Base-by-base conservation (phyloP, 2,113 vertebrate genomes). In the Cheirogaleus medius region DNA sequence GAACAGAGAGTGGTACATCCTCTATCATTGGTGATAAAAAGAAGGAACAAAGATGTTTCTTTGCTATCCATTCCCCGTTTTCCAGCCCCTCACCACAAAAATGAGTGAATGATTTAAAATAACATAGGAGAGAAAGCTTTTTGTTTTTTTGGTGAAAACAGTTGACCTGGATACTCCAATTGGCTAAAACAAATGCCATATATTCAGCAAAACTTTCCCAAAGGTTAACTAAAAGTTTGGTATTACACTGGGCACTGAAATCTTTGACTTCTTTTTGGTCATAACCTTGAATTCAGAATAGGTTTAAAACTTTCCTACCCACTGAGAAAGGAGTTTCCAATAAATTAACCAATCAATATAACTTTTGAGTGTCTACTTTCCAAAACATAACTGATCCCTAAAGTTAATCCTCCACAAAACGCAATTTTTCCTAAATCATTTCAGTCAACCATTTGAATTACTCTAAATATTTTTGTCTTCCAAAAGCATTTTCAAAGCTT, bases 61-160 rank as follows among this genome's bases (percentile, higher is more conserved):
- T 56, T 84, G 66, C 15, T 49, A 14, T 25, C 8, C 9, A 49
- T 18, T 68, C 68, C 27, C 34, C n/a, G 9, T 49, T 87, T 58
- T 37, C 44, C 27, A 23, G 4, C 9, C 39, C 32, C 0, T 0
- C 34, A 49, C 3, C 2, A 27, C 27, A 44, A 32, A 54, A 52
- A 42, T 42, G 66, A 56, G 44, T 17, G 14, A 64, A 89, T n/a
- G 7, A 88, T 7, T 37, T 66, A 68, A 91, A 84, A 76, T 34
- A 85, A 84, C 3, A 58, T 21, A 69, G 12, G 27, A 90, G 20
- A 39, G 6, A 37, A 37, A 37, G 32, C 39, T 34, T 86, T 54
- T 66, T 63, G 3, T 52, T 84, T 52, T 44, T 73, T 82, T 91
- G 39, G 44, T 83, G 68, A 87, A 95, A 87, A 88, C 20, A 78